Evolutionary conservation across 2,888 invertebrate genomes (phyloP).

Genomic region (Meteorus colon): DNA sequence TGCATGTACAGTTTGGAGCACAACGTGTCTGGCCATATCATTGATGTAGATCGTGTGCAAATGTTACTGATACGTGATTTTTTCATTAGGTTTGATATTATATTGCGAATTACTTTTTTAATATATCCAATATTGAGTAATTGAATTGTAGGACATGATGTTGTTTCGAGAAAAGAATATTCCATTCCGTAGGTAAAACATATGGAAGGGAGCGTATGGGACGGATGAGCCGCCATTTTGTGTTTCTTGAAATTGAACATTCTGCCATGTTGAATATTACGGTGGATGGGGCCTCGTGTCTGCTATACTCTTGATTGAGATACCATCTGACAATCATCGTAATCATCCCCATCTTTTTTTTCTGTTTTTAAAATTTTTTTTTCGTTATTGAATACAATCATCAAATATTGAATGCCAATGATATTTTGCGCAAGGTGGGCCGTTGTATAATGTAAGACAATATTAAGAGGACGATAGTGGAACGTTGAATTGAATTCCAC

Average conservation of each 20-base stretch:
- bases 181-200: background rate
- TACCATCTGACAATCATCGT: conserved; percentile 51
- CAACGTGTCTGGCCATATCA: background rate
- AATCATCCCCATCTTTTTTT: conserved; percentile 38
- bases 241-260: conserved; percentile 45
- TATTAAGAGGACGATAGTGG: no score
- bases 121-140: background rate
- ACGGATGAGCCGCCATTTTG: conserved; percentile 52
- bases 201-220: background rate
- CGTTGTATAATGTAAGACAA: no score
- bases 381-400: no score
- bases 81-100: background rate
- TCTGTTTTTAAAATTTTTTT: no score
- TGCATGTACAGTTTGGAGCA: background rate
- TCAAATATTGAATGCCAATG: no score
- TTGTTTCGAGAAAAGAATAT: background rate
- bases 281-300: conserved; percentile 51
- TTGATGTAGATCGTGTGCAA: background rate
- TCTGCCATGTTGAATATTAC: conserved; percentile 53
- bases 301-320: conserved; percentile 48
- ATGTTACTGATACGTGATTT: background rate
- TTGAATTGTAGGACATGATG: background rate
- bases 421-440: no score
- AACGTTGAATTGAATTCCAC: no score
- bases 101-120: background rate